phyloP scores from a whole-genome alignment of 30 jellyfish, hydroid and myxozoan species.

The Aurelia coerulea region DNA sequence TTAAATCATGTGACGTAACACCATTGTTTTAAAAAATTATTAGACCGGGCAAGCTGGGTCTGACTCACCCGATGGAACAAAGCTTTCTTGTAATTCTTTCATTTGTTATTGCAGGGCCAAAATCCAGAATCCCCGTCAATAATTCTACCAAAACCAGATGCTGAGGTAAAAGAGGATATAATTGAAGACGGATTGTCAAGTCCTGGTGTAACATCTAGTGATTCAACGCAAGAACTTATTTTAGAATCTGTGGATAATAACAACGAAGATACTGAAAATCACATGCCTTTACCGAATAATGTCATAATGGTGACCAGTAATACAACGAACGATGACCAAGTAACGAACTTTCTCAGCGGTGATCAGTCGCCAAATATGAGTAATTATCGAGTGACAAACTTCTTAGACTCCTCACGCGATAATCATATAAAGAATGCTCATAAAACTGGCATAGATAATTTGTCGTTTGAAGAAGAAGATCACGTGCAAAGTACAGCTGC shows the following conservation, averaged over 20 bases:
- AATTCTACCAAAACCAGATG: not conserved
- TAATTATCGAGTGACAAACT: constrained; percentile 56
- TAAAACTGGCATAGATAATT: constrained; percentile 47
- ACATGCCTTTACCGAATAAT: constrained; percentile 19
- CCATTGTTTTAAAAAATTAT: no score
- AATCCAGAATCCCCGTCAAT: constrained; percentile 15
- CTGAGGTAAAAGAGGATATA: not conserved
- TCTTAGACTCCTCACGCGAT: constrained; percentile 18
- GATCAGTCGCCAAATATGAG: constrained; percentile 42
- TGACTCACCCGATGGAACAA: no score
- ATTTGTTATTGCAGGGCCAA: not conserved
- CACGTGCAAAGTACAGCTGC: not conserved
- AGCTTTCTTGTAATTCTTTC: no score
- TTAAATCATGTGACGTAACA: no score
- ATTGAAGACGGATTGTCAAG: not conserved
- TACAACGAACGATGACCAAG: constrained; percentile 9
- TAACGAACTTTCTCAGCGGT: constrained; percentile 41
- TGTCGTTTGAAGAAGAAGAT: constrained; percentile 64
- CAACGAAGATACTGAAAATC: constrained; percentile 2
- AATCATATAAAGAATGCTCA: not conserved
- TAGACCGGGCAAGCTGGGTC: no score
- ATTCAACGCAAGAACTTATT: constrained; percentile 7
- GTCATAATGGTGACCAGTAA: constrained; percentile 29
- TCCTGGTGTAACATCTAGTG: not conserved
- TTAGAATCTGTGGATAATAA: not conserved